Evolutionary conservation across 2,888 invertebrate species (phyloP).

Genomic region (Spisula subtruncata): DNA sequence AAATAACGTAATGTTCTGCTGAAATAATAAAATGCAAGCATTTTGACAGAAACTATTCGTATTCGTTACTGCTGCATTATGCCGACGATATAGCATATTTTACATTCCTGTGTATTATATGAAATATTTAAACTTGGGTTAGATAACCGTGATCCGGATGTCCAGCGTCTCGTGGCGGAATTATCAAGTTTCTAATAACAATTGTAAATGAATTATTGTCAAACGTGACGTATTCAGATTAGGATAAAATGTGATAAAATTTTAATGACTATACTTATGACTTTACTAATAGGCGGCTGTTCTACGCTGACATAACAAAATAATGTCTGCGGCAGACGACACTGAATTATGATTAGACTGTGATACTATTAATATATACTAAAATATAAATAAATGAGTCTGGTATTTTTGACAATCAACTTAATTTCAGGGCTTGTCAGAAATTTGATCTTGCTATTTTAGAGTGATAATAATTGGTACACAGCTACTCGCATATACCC

Average conservation of each 20-base stretch:
- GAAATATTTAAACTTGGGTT: slow-evolving; percentile 1
- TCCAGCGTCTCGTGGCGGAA: neutral
- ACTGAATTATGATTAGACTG: neutral
- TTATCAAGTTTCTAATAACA: slow-evolving; percentile 28
- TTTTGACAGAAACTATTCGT: neutral
- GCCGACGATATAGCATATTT: neutral
- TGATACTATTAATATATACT: no score
- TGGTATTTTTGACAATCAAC: no score
- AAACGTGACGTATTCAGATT: slow-evolving; percentile 1
- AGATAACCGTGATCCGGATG: neutral
- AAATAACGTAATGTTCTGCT: neutral
- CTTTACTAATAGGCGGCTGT: neutral
- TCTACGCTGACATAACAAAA: neutral
- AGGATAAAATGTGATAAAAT: slow-evolving; percentile 1
- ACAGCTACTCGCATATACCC: no score
- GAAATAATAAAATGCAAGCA: slow-evolving; percentile 4
- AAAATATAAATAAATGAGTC: no score
- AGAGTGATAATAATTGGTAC: no score
- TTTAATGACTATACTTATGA: neutral
- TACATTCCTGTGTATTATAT: neutral
- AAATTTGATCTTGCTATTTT: no score
- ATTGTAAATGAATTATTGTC: slow-evolving; percentile 32
- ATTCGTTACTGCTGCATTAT: neutral
- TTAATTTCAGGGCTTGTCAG: no score
- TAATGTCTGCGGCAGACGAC: neutral